Conservation (phyloP, 2,888 invertebrate genomes). For the Epirrhoe tristata region DNA sequence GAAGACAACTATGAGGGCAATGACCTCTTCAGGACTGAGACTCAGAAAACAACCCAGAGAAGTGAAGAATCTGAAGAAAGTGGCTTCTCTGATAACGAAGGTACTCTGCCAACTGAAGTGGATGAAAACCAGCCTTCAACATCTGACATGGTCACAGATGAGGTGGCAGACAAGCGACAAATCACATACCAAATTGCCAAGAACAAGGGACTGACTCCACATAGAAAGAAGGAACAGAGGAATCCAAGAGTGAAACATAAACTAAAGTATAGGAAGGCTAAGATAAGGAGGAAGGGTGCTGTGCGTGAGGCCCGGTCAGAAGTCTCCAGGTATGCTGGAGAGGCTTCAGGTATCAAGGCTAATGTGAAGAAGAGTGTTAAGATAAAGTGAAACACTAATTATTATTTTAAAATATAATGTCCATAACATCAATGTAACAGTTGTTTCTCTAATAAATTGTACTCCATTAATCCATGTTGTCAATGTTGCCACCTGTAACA, state of each 20-base stretch:
- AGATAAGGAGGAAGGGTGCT: constrained; percentile 96
- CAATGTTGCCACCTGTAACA: constrained; percentile 82
- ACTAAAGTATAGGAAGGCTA: constrained; percentile 96
- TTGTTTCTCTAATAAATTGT: constrained; percentile 60
- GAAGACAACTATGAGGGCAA: constrained; percentile 75
- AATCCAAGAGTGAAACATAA: constrained; percentile 98
- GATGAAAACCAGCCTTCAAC: constrained; percentile 67
- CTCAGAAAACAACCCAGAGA: constrained; percentile 47
- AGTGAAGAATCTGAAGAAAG: constrained; percentile 75
- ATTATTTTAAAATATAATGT: constrained; percentile 44
- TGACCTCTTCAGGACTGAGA: constrained; percentile 61
- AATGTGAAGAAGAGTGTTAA: constrained; percentile 95
- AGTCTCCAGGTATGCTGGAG: constrained; percentile 93
- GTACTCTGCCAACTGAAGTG: constrained; percentile 60
- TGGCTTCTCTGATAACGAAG: constrained; percentile 77
- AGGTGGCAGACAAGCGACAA: constrained; percentile 88
- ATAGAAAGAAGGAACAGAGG: constrained; percentile 95
- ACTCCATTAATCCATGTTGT: constrained; percentile 43
- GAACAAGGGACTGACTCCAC: constrained; percentile 97
- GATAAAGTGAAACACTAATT: constrained; percentile 86
- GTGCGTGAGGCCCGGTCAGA: constrained; percentile 94
- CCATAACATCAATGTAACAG: constrained; percentile 48
- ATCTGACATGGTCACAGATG: constrained; percentile 59
- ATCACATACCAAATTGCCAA: constrained; percentile 98
- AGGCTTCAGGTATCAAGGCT: constrained; percentile 96